Evolutionary conservation across 2,113 vertebrate genomes (phyloP), one percentile per base, ranked within the genome.

Genomic region (Lophius piscatorius): DNA sequence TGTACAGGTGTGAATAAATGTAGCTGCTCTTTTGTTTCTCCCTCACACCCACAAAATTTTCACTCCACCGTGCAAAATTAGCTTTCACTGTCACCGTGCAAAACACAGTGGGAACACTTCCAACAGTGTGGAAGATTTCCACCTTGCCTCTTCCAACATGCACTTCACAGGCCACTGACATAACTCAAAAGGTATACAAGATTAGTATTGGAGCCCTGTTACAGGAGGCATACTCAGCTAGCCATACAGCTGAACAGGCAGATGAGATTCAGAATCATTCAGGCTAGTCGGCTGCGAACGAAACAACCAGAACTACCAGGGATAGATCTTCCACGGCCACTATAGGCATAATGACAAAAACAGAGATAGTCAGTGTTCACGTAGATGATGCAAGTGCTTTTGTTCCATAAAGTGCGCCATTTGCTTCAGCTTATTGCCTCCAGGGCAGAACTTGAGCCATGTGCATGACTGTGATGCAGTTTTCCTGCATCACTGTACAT

Each of bases 21-120:
- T 9, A 28, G 59, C 66, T 61, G 39, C 58, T 14, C 44, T 50
- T 63, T 40, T 38, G 26, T 20, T 24, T 50, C 18, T 12, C 34
- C 22, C 33, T 65, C 51, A 1, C 46, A 47, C 7, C 8, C 6
- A 12, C 20, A 60, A 31, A 49, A 24, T 52, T 58, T 63, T 44
- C 21, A 42, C 45, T 54, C 51, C 14, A 23, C 38, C 50, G 24
- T 44, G 60, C 50, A 44, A 54, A 51, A 76, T 82, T 41, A 49
- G 62, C 52, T 52, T 66, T 58, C 61, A 71, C 56, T 64, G 59
- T 79, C 58, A 70, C 39, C 45, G 56, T 74, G 68, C 47, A 78
- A 69, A 36, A 39, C 29, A 23, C 51, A 29, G 36, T 17, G 48
- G 58, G 57, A 76, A 61, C 3, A 35, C 36, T 50, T 69, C 52